Evolutionary conservation across 2,113 vertebrate species (phyloP), one percentile per base, ranked within the genome.

Genomic region (Saccopteryx bilineata): DNA sequence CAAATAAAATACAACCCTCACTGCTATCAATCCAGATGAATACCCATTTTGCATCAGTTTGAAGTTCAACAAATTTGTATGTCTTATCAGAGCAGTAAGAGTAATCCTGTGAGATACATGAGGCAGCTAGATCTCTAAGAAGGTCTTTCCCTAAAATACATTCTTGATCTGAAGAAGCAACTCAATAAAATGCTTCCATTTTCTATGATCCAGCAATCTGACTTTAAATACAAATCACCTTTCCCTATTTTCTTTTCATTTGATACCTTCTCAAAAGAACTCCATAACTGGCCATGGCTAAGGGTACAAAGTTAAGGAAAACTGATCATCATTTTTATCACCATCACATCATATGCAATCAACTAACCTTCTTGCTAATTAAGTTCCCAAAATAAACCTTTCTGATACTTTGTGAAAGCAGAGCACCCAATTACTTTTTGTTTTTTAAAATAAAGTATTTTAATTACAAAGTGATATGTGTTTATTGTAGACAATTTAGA

Each of bases 211-310:
- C 46, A 78, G 65, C 46, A 87, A 69, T 90, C 58, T 58, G 48
- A 50, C 46, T 56, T 84, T 78, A 91, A 90, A 63, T 21, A 92
- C 9, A 74, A 95, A 56, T 79, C n/a, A 69, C 33, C 63, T 87
- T 65, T 90, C 17, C 24, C 65, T 24, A 71, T 9, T 63, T 79
- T 1, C 39, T 24, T 72, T 90, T 83, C 74, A 78, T 79, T 74
- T 91, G 60, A 56, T 60, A 48, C 50, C 56, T 80, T 74, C 28
- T 33, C 24, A 23, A 87, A 95, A 63, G n/a, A 87, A 58, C 50
- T 31, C 46, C n/a, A 95, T 54, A 48, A 75, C 17, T 63, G 33
- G 54, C 26, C 23, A 50, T 14, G 26, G 26, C 21, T 63, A 87
- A 83, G 61, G 31, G 46, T 65, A 91, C 5, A 87, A 96, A 54